A percentile compares a stretch with the other conserved stretches of the same genome.
phyloP scores from a whole-genome alignment of 1,140 invertebrate genomes.

The Heliconius melpomene region DNA sequence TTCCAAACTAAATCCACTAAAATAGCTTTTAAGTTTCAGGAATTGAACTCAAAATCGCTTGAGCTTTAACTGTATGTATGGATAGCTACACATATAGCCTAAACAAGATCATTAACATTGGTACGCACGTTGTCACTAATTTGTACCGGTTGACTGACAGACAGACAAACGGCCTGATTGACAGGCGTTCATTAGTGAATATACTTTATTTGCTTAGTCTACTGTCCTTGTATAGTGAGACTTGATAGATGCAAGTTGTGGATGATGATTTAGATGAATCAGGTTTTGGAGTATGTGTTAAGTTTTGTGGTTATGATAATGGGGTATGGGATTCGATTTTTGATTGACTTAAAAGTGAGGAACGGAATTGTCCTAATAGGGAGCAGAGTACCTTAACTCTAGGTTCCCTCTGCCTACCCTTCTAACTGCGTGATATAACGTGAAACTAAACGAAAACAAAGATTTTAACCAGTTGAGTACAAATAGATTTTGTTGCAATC shows the following conservation, averaged over 20 bases:
- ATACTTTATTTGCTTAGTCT: constrained; percentile 45
- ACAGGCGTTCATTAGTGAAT: constrained; percentile 64
- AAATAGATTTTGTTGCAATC: neutral
- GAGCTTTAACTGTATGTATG: neutral
- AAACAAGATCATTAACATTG: constrained; percentile 68
- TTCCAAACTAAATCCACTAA: constrained; percentile 9
- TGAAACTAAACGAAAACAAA: too few relatives aligned
- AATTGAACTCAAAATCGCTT: constrained; percentile 29
- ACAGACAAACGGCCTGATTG: constrained; percentile 68
- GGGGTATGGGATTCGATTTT: too few relatives aligned
- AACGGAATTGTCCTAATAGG: too few relatives aligned
- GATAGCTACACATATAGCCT: constrained; percentile 30
- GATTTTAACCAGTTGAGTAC: too few relatives aligned
- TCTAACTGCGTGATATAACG: too few relatives aligned
- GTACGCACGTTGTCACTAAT: constrained; percentile 67
- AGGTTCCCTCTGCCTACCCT: too few relatives aligned
- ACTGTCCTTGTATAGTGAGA: neutral
- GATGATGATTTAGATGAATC: neutral
- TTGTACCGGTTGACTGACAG: constrained; percentile 58
- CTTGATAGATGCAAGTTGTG: neutral
- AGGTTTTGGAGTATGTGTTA: neutral
- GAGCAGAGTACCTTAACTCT: too few relatives aligned
- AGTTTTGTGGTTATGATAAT: neutral
- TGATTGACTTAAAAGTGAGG: too few relatives aligned
- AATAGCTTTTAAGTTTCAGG: neutral